Evolutionary conservation across 2,113 vertebrate genomes (phyloP), one percentile per base, ranked within the genome.

Genomic region (Rhinolophus sinicus): DNA sequence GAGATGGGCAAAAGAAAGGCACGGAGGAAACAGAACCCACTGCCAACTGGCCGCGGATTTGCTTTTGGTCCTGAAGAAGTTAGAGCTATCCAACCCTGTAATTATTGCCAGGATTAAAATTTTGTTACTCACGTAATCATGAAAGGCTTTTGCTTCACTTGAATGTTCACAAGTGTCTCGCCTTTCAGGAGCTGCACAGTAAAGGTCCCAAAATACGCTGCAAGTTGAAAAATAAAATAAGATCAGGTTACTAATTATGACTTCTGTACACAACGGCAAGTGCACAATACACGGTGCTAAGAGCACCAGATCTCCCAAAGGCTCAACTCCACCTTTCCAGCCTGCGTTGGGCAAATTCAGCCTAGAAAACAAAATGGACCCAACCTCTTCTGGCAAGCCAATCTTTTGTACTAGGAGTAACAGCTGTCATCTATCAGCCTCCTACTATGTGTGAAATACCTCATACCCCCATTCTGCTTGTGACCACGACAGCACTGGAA

Each of bases 161-260:
- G 99, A 99, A 98, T 99, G 99, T 99, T 99, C 99, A 99, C 99
- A 99, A 98, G 99, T 99, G 98, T 99, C 99, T 98, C 99, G 98
- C 98, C 99, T 99, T 99, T 99, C 99, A 54, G 99, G 99, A 96
- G 99, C 99, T 86, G 99, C 99, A 98, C 99, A 99, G 99, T 99
- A 99, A 97, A 99, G 99, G 99, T 99, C 99, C 99, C 99, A 99
- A 98, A 99, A 99, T 97, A 99, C 99, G 96, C 99, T 99, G 98
- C 84, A 94, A 96, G 94, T 81, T 24, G 67, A 97, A 98, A 93
- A 98, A 95, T 40, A 40, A 97, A 97, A 98, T 96, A 86, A 69
- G 40, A 96, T 97, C 88, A 1, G 44, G 88, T 98, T 96, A 98
- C 96, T 96, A 92, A 83, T 38, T 24, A 38, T 88, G 67, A 93